A percentile compares a stretch with the other conserved stretches of the same genome.
phyloP scores from a whole-genome alignment of 2,888 invertebrate species.

The Drosophila kambysellisi region DNA sequence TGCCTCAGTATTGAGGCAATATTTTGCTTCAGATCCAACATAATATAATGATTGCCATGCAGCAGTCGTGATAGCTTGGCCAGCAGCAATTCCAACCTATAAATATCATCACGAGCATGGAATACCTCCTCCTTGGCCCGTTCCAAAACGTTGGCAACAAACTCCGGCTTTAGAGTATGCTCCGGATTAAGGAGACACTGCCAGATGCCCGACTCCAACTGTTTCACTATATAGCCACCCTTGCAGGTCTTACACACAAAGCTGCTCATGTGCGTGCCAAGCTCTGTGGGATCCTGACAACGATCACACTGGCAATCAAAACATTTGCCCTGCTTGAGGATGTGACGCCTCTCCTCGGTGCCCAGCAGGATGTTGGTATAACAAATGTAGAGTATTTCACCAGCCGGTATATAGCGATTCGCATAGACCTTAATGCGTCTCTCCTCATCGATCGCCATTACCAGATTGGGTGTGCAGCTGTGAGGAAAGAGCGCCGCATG shows the following conservation, averaged over 20 bases:
- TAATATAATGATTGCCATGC: conserved; percentile 89
- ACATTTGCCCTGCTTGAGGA: conserved; percentile 90
- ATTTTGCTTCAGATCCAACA: conserved; percentile 90
- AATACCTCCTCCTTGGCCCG: conserved; percentile 85
- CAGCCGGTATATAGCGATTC: conserved; percentile 87
- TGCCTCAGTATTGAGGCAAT: conserved; percentile 87
- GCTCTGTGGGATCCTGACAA: conserved; percentile 90
- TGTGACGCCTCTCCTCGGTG: conserved; percentile 88
- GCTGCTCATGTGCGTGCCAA: conserved; percentile 89
- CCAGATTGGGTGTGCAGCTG: conserved; percentile 90
- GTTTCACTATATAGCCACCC: conserved; percentile 61
- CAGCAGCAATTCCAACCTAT: conserved; percentile 85
- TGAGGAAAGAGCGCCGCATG: conserved; percentile 90
- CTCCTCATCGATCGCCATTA: conserved; percentile 89
- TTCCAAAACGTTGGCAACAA: conserved; percentile 86
- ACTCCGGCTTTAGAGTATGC: conserved; percentile 75
- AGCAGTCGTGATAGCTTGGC: conserved; percentile 87
- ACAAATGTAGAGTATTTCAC: conserved; percentile 88
- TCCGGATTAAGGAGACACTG: conserved; percentile 73
- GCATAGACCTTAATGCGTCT: conserved; percentile 89
- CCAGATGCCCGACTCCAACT: conserved; percentile 65
- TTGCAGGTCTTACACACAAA: conserved; percentile 74
- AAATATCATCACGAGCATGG: conserved; percentile 83
- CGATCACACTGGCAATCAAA: conserved; percentile 90
- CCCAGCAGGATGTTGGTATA: conserved; percentile 91